Conservation (phyloP, 2,888 invertebrate genomes). For the Muschampia plurimacula region DNA sequence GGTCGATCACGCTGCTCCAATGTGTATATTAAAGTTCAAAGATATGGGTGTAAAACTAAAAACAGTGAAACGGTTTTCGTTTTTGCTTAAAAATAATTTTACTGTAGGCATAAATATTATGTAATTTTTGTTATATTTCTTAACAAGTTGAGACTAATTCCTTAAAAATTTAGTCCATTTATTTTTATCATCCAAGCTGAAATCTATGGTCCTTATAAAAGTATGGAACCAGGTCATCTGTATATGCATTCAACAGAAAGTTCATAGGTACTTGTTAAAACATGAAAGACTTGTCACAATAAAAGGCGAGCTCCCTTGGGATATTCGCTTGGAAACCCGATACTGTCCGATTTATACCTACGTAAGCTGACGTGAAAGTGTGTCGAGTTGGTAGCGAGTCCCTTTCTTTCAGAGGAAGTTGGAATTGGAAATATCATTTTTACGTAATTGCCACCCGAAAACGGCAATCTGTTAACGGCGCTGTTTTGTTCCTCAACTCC, state of each 20-base stretch:
- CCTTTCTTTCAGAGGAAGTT: slow-evolving; percentile 5
- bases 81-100: no score
- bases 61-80: no score
- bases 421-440: slow-evolving; percentile 27
- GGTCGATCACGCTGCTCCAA: no score
- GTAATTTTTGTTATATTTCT: no score
- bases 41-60: no score
- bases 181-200: no score
- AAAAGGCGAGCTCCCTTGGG: slow-evolving; percentile 4
- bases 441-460: slow-evolving; percentile 19
- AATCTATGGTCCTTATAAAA: no score
- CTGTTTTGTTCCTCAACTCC: slow-evolving; percentile 27
- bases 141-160: no score
- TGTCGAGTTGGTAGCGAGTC: slow-evolving; percentile 8
- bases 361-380: slow-evolving; percentile 12
- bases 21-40: no score
- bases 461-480: slow-evolving; percentile 21
- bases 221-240: background rate
- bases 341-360: slow-evolving; percentile 12
- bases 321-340: slow-evolving; percentile 14
- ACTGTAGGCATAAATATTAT: no score
- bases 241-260: background rate
- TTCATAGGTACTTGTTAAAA: slow-evolving; percentile 1
- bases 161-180: no score
- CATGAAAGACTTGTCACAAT: slow-evolving; percentile 20